Percentiles rank a stretch among this genome's conserved stretches.
Conservation (phyloP, 2,888 invertebrate genomes). For the Thumatha senex region DNA sequence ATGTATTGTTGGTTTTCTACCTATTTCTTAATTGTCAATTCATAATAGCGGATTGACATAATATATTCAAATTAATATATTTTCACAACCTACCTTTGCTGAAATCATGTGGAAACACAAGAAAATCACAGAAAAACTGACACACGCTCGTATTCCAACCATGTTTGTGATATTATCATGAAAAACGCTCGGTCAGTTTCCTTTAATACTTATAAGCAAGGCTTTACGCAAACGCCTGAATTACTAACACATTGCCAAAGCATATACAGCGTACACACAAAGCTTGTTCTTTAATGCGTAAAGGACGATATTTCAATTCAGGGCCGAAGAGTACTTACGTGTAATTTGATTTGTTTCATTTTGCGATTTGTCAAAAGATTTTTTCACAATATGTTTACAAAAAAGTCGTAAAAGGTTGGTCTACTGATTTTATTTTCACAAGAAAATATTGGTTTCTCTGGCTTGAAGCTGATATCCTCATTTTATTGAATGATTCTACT, state of each 20-base stretch:
- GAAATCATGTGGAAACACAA: constrained; percentile 53
- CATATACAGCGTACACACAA: constrained; percentile 32
- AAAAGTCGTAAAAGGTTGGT: background rate
- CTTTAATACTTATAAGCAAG: constrained; percentile 70
- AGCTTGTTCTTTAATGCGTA: constrained; percentile 23
- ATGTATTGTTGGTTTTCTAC: too few relatives aligned
- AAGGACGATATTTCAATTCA: constrained; percentile 12
- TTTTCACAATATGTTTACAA: background rate
- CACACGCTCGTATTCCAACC: constrained; percentile 58
- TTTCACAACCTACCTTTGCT: constrained; percentile 55
- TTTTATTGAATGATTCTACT: too few relatives aligned
- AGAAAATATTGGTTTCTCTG: too few relatives aligned
- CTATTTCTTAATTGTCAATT: too few relatives aligned
- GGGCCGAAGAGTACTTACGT: background rate
- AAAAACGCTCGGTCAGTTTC: constrained; percentile 54
- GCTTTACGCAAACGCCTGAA: constrained; percentile 68
- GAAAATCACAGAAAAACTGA: constrained; percentile 52
- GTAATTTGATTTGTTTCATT: background rate
- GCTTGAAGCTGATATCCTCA: too few relatives aligned
- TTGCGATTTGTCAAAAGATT: background rate
- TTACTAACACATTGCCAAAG: constrained; percentile 57
- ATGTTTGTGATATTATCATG: constrained; percentile 65
- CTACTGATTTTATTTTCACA: too few relatives aligned
- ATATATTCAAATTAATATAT: constrained; percentile 1
- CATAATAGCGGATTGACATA: too few relatives aligned